Conservation (phyloP, 1,140 invertebrate species). For the Drosophila subpulchrella region DNA sequence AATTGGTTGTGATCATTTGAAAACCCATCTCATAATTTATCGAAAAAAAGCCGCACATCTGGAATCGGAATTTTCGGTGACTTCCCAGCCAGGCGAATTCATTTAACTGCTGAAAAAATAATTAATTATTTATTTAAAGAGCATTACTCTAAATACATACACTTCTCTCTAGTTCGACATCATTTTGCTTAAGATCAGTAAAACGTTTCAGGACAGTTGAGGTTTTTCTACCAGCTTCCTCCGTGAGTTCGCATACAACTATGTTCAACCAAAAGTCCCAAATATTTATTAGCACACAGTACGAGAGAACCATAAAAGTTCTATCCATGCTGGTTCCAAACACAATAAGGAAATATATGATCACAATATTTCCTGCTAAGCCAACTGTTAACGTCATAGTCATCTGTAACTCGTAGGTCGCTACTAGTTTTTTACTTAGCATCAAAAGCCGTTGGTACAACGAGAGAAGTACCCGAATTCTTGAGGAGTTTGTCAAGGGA, state of each 20-base stretch:
- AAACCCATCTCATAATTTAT: neutral
- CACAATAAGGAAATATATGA: conserved; percentile 37
- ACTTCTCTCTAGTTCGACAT: neutral
- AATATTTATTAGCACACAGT: conserved; percentile 25
- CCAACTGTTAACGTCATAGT: neutral
- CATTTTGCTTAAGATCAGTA: neutral
- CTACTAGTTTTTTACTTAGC: conserved; percentile 11
- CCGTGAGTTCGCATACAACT: neutral
- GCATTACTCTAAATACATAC: no score
- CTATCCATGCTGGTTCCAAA: conserved; percentile 19
- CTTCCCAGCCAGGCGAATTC: neutral
- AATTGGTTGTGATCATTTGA: neutral
- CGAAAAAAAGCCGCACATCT: neutral
- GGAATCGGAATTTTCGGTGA: neutral
- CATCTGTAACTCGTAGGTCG: conserved; percentile 28
- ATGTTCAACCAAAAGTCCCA: conserved; percentile 14
- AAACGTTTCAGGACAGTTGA: neutral
- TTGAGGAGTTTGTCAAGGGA: no score
- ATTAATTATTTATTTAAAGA: no score
- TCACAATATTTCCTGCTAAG: conserved; percentile 40
- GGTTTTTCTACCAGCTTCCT: neutral
- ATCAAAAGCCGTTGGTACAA: conserved; percentile 38
- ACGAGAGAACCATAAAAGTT: neutral
- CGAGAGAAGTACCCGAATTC: no score
- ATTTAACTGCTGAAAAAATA: no score